A percentile compares a stretch with the other conserved stretches of the same genome.
These are phyloP conservation scores for Caretta caretta DNA, from an alignment of 2,113 vertebrate species.

Conservation along the genomic window DNA sequence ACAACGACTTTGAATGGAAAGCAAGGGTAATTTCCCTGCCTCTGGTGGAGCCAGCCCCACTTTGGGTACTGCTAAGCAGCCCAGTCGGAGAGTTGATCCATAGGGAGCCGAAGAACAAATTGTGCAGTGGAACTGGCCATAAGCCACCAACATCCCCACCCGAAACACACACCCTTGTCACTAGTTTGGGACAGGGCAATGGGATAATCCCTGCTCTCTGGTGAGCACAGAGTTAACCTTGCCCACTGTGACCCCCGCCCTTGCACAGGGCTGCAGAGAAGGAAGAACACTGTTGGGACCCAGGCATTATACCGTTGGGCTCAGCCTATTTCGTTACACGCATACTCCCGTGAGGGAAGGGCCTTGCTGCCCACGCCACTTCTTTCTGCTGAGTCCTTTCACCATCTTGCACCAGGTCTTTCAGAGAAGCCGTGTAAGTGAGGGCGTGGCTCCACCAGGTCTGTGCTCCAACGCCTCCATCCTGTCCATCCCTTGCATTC, in stretches of 20 bases:
- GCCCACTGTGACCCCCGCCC: too few relatives aligned
- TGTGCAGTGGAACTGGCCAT: background rate
- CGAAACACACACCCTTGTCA: background rate
- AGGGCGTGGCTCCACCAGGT: too few relatives aligned
- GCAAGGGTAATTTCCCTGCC: background rate
- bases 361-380: too few relatives aligned
- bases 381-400: too few relatives aligned
- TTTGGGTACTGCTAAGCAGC: rapidly evolving
- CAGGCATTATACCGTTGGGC: too few relatives aligned
- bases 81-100: background rate
- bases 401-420: too few relatives aligned
- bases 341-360: too few relatives aligned
- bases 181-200: background rate
- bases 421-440: too few relatives aligned
- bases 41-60: rapidly evolving
- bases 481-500: too few relatives aligned
- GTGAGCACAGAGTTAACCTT: too few relatives aligned
- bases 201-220: background rate
- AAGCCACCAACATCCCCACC: background rate
- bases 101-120: background rate
- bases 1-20: background rate
- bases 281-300: background rate
- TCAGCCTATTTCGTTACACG: too few relatives aligned
- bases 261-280: background rate
- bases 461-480: too few relatives aligned